phyloP scores from a whole-genome alignment of 2,797 vertebrate species.

The Acanthopagrus latus region DNA sequence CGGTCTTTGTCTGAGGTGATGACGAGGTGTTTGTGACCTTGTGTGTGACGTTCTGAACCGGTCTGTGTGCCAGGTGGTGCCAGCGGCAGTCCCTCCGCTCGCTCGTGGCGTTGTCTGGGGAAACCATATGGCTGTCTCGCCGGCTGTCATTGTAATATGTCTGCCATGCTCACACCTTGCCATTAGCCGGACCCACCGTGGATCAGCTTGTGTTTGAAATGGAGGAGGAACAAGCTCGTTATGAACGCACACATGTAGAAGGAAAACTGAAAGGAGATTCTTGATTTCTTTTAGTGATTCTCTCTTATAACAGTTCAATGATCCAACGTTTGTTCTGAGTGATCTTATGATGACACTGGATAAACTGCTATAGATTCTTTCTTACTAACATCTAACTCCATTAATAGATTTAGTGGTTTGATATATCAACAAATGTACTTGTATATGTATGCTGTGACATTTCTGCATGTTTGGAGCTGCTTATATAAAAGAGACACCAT shows the following conservation, averaged over 20 bases:
- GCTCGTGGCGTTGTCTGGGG: constrained; percentile 31
- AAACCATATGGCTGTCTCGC: constrained; percentile 71
- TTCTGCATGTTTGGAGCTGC: no score
- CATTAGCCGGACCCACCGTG: constrained; percentile 14
- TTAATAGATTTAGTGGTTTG: constrained; percentile 18
- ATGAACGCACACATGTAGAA: neutral
- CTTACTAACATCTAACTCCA: constrained; percentile 22
- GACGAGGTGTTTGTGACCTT: constrained; percentile 62
- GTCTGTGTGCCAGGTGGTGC: constrained; percentile 70
- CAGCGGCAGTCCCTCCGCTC: constrained; percentile 51
- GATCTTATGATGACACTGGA: neutral
- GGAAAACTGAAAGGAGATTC: neutral
- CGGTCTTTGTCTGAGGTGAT: constrained; percentile 49
- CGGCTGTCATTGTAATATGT: constrained; percentile 51
- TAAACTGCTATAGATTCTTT: constrained; percentile 39
- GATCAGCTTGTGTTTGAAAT: constrained; percentile 13
- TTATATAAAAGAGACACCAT: neutral
- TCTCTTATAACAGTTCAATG: neutral
- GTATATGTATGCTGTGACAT: no score
- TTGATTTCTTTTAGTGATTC: neutral
- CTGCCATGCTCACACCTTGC: constrained; percentile 27
- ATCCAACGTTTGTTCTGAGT: neutral
- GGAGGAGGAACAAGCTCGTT: constrained; percentile 8
- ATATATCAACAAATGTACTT: neutral
- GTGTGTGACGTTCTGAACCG: constrained; percentile 36